These are phyloP conservation scores for Tonatia bakeri DNA, from an alignment of 2,113 vertebrate genomes.

Conservation along the genomic window DNA sequence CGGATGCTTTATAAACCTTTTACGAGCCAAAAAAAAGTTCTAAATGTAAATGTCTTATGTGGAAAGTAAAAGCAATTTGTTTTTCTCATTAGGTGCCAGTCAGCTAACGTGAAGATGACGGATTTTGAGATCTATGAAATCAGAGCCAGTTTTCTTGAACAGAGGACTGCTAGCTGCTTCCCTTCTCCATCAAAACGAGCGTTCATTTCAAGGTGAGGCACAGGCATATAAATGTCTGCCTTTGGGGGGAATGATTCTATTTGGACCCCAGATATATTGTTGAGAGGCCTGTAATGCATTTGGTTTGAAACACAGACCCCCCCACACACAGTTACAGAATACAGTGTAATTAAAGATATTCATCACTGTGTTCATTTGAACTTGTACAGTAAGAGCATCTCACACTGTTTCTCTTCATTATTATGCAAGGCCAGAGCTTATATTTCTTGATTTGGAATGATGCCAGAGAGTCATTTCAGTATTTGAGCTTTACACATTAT, in stretches of 20 bases:
- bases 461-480: slow-evolving; percentile 73
- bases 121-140: slow-evolving; percentile 48
- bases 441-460: slow-evolving; percentile 74
- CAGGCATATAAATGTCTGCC: neutral
- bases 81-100: slow-evolving; percentile 71
- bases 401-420: slow-evolving; percentile 73
- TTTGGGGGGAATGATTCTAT: slow-evolving; percentile 10
- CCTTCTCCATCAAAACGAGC: slow-evolving; percentile 45
- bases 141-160: slow-evolving; percentile 54
- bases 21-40: slow-evolving; percentile 27
- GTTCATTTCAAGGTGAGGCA: slow-evolving; percentile 30
- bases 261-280: slow-evolving; percentile 4
- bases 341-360: slow-evolving; percentile 71
- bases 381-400: slow-evolving; percentile 37
- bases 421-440: slow-evolving; percentile 52
- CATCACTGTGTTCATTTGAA: slow-evolving; percentile 56
- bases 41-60: slow-evolving; percentile 55
- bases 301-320: neutral
- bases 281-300: neutral
- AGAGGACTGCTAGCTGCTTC: neutral
- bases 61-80: slow-evolving; percentile 73
- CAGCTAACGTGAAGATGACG: slow-evolving; percentile 51
- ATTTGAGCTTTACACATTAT: slow-evolving; percentile 71
- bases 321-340: neutral
- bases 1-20: slow-evolving; percentile 65